Evolutionary conservation across 2,113 vertebrate species (phyloP), one percentile per base, ranked within the genome.

Genomic region (Notiomystis cincta): DNA sequence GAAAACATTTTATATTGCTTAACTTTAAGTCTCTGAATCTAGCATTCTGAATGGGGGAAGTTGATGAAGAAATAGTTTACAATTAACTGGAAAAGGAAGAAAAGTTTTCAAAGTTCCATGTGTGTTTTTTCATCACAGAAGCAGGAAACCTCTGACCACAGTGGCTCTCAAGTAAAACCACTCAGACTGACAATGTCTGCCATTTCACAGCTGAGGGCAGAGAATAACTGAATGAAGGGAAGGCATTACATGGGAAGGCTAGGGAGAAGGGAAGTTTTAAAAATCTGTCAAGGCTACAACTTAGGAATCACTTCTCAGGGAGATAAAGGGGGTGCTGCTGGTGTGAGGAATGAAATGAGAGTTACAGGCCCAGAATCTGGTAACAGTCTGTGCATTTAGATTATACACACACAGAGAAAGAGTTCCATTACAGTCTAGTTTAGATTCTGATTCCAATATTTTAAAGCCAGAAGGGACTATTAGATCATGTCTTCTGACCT

Each of bases 401-500:
- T 72, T 87, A n/a, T 45, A 50, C 10, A 44, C 13, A 45, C 5
- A 9, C 0, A 65, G 0, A 64, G 7, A 60, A 92, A 64, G 25
- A 62, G 8, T 71, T 54, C 35, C 19, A 51, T 33, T 71, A 19
- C 8, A 61, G 56, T 57, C 48, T 84, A 57, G 38, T 69, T 60
- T 69, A 87, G 40, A 72, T 69, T 70, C 51, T 20, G 20, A 51
- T 47, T 65, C 45, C 22, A 65, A 22, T 53, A 61, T 54, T 91
- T 95, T 76, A 73, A 90, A 91, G 30, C 37, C 50, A 82, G 23
- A 64, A 85, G 45, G 42, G 58, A 79, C 21, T 40, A 82, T 76
- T 85, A 95, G 66, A 76, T 85, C 23, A 88, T 37, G 15, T 54
- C 47, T 82, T 88, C 50, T 86, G 95, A 94, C 64, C 47, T 87